phyloP scores from a whole-genome alignment of 1,140 invertebrate genomes.

The Frieseomelitta varia region DNA sequence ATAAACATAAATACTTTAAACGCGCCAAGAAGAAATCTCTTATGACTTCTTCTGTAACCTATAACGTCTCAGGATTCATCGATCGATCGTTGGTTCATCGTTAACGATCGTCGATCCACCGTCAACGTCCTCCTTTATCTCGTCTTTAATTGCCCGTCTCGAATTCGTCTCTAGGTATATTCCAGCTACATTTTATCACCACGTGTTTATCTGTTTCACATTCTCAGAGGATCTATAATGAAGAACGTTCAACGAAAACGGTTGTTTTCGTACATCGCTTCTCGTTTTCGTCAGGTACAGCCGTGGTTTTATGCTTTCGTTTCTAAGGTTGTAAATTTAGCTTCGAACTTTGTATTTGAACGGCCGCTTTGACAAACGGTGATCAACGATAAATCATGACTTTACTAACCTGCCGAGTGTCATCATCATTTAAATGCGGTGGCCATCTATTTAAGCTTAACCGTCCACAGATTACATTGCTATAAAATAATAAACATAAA shows the following conservation, averaged over 20 bases:
- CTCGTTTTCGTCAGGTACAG: constrained; percentile 33
- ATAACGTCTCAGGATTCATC: constrained; percentile 11
- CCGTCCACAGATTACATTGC: constrained; percentile 76
- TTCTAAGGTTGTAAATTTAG: constrained; percentile 77
- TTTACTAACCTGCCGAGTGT: constrained; percentile 75
- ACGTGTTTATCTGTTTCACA: too few species aligned
- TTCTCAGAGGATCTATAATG: background rate
- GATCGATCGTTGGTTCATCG: constrained; percentile 40
- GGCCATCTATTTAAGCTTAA: constrained; percentile 77
- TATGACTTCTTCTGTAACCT: background rate
- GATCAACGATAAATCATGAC: constrained; percentile 79
- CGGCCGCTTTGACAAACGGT: constrained; percentile 76
- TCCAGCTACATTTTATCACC: background rate
- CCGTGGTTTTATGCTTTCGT: constrained; percentile 73
- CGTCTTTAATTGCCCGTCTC: background rate
- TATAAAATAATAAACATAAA: constrained; percentile 81
- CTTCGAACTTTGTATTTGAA: constrained; percentile 76
- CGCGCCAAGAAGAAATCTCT: background rate
- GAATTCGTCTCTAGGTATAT: background rate
- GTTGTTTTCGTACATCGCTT: too few species aligned
- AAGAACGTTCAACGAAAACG: background rate
- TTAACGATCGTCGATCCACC: constrained; percentile 7
- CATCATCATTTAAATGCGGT: constrained; percentile 76
- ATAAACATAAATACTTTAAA: constrained; percentile 63
- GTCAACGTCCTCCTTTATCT: too few species aligned